Evolutionary conservation across 2,797 vertebrate genomes (phyloP), one percentile per base, ranked within the genome.

Genomic region (Gallinago solitaria): DNA sequence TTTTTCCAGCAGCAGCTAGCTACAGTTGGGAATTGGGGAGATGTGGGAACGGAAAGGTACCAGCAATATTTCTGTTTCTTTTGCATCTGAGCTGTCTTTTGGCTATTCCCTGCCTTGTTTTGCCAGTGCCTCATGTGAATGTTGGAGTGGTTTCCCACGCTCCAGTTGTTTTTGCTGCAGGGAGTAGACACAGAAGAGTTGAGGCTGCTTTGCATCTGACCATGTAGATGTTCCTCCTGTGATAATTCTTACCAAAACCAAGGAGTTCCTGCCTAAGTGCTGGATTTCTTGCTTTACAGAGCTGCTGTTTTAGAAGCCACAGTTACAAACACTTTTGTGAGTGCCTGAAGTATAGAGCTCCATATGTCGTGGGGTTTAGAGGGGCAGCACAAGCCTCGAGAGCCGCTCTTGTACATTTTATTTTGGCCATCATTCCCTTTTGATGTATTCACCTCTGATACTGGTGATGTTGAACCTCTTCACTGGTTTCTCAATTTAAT

Each of bases 381-480:
- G 30, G 14, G 28, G 59, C 9, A 56, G 4, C 10, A 9, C 3
- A 11, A 25, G 27, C 27, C 35, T 1, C 6, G 1, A 1, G 9
- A 60, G 18, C 16, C 71, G 33, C 32, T 71, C 6, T 11, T 39
- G 25, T 20, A 12, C 11, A 2, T 65, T 57, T 6, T 11, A 0
- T 61, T 87, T 32, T 20, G 56, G 48, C 10, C 10, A 15, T 28
- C 17, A 41, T 23, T 82, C 35, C 32, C 20, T 69, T 67, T 17
- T 4, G 14, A 9, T 2, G 5, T 21, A 8, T 13, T 47, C 21
- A 2, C 39, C 15, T 1, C 23, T n/a, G 16, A 0, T 39, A 88
- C 45, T 39, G 53, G 63, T 32, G 65, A 11, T 20, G 20, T 2
- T 30, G 41, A 32, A 35, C 50, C 32, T 75, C 74, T 80, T 64